Evolutionary conservation across 2,113 vertebrate genomes (phyloP), one percentile per base, ranked within the genome.

Genomic region (Lonchura striata): DNA sequence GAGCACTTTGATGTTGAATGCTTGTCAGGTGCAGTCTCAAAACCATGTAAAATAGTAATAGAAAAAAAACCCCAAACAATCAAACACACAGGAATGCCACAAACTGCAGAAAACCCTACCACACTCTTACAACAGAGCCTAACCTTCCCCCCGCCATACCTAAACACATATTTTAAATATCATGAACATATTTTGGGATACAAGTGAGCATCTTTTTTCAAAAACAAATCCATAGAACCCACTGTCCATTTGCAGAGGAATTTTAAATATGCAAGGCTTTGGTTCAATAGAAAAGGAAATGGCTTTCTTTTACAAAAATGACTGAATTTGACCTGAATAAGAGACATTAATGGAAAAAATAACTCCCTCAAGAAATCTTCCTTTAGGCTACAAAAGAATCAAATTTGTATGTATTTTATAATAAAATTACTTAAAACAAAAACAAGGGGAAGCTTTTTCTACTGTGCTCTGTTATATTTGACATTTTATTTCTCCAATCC

Each of bases 361-460:
- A 88, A 27, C 1, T 3, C 9, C 16, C 20, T 72, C 0, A 1
- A 61, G 7, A 75, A 68, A 18, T 10, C 2, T 17, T 77, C 16
- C 20, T 76, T 68, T 47, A 64, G 41, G 31, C 33, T 82, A 69
- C 33, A 42, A 47, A 46, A 71, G 5, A 46, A n/a, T 19, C 2
- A 44, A 70, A 57, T 63, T 5, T 18, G 2, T 9, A 27, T 28
- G 23, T 13, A 28, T 74, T 83, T 85, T 46, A 20, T 19, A 42
- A 35, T 37, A 50, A 69, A 91, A 7, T 13, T 21, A 61, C 27
- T 46, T 23, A 18, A 82, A 86, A 72, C 9, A 35, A 59, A 61
- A 59, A 21, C 0, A 2, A 5, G 3, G 3, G 9, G 3, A 18
- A 71, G 7, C 3, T 24, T 79, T 61, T 28, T 76, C 25, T 54